A percentile compares a stretch with the other conserved stretches of the same genome.
phyloP scores from a whole-genome alignment of 2,113 vertebrate genomes.

The Aleadryas rufinucha region DNA sequence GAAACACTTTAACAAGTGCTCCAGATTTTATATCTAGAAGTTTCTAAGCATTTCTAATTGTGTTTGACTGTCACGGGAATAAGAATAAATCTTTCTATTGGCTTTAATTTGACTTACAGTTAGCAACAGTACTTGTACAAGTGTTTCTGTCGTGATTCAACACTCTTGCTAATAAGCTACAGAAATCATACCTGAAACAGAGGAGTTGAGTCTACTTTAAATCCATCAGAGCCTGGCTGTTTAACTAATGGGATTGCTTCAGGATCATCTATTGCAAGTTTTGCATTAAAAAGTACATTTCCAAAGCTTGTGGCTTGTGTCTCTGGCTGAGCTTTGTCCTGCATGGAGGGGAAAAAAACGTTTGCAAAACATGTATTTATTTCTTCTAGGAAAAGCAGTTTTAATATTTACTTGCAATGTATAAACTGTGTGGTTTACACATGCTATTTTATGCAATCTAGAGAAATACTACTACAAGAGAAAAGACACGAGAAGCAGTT shows the following conservation, averaged over 20 bases:
- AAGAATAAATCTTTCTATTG: background rate
- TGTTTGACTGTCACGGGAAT: background rate
- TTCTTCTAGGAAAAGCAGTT: background rate
- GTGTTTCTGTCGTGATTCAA: background rate
- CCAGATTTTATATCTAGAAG: background rate
- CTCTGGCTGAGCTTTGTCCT: conserved; percentile 94
- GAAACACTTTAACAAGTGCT: background rate
- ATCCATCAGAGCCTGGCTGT: conserved; percentile 93
- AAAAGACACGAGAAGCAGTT: background rate
- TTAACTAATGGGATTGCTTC: conserved; percentile 83
- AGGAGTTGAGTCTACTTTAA: conserved; percentile 87
- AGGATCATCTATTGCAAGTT: conserved; percentile 86
- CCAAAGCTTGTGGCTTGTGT: conserved; percentile 86
- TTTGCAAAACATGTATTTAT: background rate
- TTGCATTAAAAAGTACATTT: conserved; percentile 84
- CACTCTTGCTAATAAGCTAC: background rate
- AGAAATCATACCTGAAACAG: conserved; percentile 85
- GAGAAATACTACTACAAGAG: background rate
- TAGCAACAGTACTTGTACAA: background rate
- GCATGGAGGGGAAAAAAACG: background rate
- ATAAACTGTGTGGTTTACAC: background rate
- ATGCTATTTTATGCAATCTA: background rate
- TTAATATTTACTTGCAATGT: background rate
- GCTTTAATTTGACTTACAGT: background rate
- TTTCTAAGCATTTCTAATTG: background rate